phyloP scores from a whole-genome alignment of 2,888 invertebrate genomes.

The Tetramorium bicarinatum region DNA sequence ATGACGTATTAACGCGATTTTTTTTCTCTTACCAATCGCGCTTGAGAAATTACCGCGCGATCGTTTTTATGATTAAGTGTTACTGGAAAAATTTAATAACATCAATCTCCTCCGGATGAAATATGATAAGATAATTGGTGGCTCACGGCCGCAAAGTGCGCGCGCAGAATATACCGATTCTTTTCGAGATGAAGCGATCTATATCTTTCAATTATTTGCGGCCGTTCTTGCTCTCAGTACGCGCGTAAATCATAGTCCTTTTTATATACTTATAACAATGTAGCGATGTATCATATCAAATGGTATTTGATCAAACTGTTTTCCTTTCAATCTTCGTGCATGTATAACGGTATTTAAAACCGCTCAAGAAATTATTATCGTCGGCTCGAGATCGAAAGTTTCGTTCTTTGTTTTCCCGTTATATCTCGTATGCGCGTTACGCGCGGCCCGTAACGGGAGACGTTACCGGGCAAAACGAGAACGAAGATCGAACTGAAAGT shows the following conservation, averaged over 20 bases:
- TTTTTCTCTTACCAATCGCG: constrained; percentile 5
- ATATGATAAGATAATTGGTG: constrained; percentile 35
- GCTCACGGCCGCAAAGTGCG: neutral
- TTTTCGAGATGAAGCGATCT: constrained; percentile 22
- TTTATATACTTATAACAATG: neutral
- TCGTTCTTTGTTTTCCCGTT: neutral
- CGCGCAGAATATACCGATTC: neutral
- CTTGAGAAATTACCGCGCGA: constrained; percentile 29
- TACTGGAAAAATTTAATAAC: constrained; percentile 9
- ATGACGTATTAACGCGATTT: constrained; percentile 20
- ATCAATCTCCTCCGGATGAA: constrained; percentile 32
- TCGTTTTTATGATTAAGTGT: constrained; percentile 11
- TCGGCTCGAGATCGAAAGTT: neutral
- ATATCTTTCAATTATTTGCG: constrained; percentile 11
- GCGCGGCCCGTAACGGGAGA: neutral
- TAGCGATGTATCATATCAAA: neutral
- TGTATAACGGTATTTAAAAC: neutral
- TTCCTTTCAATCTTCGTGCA: neutral
- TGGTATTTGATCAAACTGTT: neutral
- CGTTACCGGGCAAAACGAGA: constrained; percentile 46
- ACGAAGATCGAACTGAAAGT: constrained; percentile 38
- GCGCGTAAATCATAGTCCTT: neutral
- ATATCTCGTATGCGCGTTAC: neutral
- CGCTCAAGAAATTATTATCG: neutral
- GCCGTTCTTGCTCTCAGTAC: neutral